phyloP scores from a whole-genome alignment of 2,888 invertebrate genomes.

The Lycia hirtaria region DNA sequence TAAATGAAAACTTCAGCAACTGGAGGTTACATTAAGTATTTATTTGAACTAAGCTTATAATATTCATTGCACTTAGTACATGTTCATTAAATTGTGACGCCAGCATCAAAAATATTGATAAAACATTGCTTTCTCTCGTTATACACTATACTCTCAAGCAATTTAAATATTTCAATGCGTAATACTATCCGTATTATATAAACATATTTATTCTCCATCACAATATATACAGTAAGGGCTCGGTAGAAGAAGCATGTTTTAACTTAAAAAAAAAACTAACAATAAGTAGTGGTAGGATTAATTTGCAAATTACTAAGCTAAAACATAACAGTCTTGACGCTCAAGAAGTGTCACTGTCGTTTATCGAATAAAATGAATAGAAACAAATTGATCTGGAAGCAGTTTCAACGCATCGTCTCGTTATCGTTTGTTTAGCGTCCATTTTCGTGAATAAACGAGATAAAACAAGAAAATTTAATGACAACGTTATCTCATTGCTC shows the following conservation, averaged over 20 bases:
- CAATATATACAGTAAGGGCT: constrained; percentile 12
- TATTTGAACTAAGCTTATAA: constrained; percentile 58
- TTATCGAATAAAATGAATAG: too few species aligned
- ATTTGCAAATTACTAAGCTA: too few species aligned
- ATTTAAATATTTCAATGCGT: constrained; percentile 37
- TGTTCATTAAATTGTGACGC: constrained; percentile 56
- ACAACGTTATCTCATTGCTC: too few species aligned
- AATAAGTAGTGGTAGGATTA: too few species aligned
- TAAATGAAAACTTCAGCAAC: constrained; percentile 28
- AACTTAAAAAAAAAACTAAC: too few species aligned
- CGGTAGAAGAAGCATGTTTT: constrained; percentile 1
- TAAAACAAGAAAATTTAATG: too few species aligned
- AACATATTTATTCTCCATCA: constrained; percentile 22
- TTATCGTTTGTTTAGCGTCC: too few species aligned
- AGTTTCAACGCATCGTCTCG: too few species aligned
- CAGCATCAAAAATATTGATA: constrained; percentile 59
- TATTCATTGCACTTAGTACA: constrained; percentile 61
- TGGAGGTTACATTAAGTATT: constrained; percentile 46
- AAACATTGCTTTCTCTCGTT: constrained; percentile 29
- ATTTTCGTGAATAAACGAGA: too few species aligned
- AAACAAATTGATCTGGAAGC: too few species aligned
- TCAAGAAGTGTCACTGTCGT: too few species aligned
- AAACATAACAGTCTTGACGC: too few species aligned
- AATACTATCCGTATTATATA: constrained; percentile 34
- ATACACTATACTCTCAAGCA: constrained; percentile 31